Conservation (phyloP, 2,888 invertebrate species). For the Chalcis sispes region DNA sequence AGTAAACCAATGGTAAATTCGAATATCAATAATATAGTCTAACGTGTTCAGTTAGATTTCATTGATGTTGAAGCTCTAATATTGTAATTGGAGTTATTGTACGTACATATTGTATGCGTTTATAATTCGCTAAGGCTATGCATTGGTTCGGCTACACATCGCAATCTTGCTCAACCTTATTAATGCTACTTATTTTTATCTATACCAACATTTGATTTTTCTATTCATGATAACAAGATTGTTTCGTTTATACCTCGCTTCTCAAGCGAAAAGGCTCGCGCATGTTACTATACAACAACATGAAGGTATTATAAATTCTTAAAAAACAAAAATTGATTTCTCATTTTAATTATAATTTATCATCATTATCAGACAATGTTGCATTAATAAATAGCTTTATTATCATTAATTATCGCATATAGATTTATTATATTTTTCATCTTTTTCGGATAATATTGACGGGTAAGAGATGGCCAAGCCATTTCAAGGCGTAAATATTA, state of each 20-base stretch:
- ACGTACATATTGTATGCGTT: conserved; percentile 57
- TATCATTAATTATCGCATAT: conserved; percentile 4
- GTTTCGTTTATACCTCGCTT: conserved; percentile 16
- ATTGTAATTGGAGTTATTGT: conserved; percentile 55
- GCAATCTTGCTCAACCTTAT: conserved; percentile 11
- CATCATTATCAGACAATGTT: conserved; percentile 16
- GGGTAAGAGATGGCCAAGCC: conserved; percentile 25
- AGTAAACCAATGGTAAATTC: conserved; percentile 22
- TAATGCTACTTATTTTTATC: conserved; percentile 11
- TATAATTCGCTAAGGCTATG: conserved; percentile 54
- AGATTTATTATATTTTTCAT: conserved; percentile 10
- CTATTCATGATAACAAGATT: conserved; percentile 2
- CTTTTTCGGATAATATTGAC: conserved; percentile 25
- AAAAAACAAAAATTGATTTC: conserved; percentile 17
- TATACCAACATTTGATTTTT: conserved; percentile 10
- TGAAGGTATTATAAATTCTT: conserved; percentile 14
- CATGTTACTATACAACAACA: conserved; percentile 11
- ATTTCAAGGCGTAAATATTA: background rate
- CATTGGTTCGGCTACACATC: conserved; percentile 46
- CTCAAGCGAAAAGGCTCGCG: conserved; percentile 1
- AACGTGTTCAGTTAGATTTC: conserved; percentile 32
- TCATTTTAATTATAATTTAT: conserved; percentile 16
- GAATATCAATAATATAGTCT: conserved; percentile 16
- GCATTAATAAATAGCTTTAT: conserved; percentile 11
- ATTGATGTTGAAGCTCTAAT: conserved; percentile 54